Conservation (phyloP, 2,888 invertebrate genomes). For the Meiosimyza decipiens region DNA sequence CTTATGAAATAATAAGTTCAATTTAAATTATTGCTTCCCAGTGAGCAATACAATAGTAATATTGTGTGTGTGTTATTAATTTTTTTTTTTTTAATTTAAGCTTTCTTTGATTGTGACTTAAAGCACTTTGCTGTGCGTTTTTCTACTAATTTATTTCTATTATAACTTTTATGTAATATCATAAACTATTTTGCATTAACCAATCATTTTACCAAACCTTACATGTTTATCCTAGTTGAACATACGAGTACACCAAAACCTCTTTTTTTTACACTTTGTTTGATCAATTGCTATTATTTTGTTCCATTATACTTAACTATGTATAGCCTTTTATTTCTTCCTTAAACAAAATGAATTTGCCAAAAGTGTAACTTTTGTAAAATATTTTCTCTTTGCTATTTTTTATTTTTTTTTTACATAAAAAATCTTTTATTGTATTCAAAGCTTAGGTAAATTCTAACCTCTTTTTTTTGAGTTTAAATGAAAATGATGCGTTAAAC, state of each 20-base stretch:
- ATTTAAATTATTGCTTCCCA: conserved; percentile 8
- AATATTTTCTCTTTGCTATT: not conserved
- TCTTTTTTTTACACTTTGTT: no score
- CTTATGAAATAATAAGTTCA: conserved; percentile 9
- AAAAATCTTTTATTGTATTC: no score
- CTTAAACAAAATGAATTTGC: not conserved
- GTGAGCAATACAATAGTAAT: conserved; percentile 5
- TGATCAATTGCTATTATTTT: no score
- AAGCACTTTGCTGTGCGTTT: not conserved
- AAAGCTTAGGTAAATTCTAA: no score
- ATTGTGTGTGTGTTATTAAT: conserved; percentile 5
- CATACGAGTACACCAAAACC: no score
- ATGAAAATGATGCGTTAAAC: no score
- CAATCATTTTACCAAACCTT: conserved; percentile 46
- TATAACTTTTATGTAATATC: not conserved
- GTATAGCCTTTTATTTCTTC: not conserved
- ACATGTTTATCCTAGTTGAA: not conserved
- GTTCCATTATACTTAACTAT: no score
- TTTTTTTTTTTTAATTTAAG: no score
- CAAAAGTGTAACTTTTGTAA: not conserved
- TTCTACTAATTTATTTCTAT: not conserved
- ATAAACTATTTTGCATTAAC: conserved; percentile 47
- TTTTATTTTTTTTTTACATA: not conserved
- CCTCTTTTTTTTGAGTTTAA: no score
- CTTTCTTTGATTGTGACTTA: conserved; percentile 5